Evolutionary conservation across 2,797 vertebrate genomes (phyloP).

Genomic region (Amniataba percoides): DNA sequence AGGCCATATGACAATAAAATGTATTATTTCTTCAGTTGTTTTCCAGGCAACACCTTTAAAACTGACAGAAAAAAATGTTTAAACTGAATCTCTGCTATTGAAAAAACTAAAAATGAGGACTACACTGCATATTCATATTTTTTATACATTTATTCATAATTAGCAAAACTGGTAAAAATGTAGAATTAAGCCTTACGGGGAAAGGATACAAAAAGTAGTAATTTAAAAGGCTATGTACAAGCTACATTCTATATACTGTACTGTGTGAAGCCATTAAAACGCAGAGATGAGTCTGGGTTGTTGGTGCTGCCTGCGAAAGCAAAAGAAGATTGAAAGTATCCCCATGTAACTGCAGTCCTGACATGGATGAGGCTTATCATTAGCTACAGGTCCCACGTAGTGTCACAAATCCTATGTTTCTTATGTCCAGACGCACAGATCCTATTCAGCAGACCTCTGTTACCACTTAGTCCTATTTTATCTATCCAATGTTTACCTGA

Average conservation of each 20-base stretch:
- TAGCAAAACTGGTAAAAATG: constrained; percentile 92
- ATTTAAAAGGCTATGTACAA: constrained; percentile 99
- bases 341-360: constrained; percentile 77
- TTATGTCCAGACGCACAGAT: constrained; percentile 4
- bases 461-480: neutral
- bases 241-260: constrained; percentile 99
- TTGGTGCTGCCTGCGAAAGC: constrained; percentile 93
- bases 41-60: constrained; percentile 92
- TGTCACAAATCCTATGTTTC: constrained; percentile 38
- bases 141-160: constrained; percentile 83
- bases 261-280: constrained; percentile 87
- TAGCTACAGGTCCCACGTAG: constrained; percentile 53
- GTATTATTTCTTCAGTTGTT: constrained; percentile 85
- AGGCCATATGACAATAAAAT: constrained; percentile 89
- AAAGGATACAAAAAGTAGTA: constrained; percentile 93
- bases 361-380: constrained; percentile 85
- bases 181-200: constrained; percentile 89
- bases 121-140: constrained; percentile 67
- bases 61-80: constrained; percentile 46
- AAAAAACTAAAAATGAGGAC: constrained; percentile 70
- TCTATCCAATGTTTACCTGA: constrained; percentile 3
- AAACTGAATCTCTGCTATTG: constrained; percentile 69
- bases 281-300: constrained; percentile 83
- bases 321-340: constrained; percentile 88
- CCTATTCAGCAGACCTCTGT: neutral